These are phyloP conservation scores for Dascillus cervinus DNA, from an alignment of 2,888 invertebrate species.

Conservation along the genomic window DNA sequence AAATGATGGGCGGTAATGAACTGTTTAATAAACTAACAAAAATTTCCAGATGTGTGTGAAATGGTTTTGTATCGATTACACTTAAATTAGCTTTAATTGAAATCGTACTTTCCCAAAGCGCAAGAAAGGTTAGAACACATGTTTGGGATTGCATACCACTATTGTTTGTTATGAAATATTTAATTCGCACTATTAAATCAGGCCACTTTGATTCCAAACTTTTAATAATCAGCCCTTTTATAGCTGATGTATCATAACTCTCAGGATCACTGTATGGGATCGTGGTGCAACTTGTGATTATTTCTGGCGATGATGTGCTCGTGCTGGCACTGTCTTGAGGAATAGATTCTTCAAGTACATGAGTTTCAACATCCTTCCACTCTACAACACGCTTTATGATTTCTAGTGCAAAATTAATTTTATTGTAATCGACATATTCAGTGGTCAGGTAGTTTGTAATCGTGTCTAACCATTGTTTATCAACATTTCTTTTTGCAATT, in stretches of 20 bases:
- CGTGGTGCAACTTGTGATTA: conserved; percentile 44
- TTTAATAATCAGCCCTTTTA: conserved; percentile 80
- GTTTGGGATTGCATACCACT: conserved; percentile 58
- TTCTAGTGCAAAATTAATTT: conserved; percentile 77
- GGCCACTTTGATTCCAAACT: conserved; percentile 81
- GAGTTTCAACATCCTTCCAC: conserved; percentile 77
- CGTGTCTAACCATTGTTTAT: conserved; percentile 72
- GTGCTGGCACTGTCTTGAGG: conserved; percentile 31
- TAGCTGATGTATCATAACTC: conserved; percentile 75
- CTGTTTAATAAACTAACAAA: conserved; percentile 67
- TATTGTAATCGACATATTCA: conserved; percentile 53
- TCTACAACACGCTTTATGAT: conserved; percentile 81
- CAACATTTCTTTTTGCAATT: conserved; percentile 73
- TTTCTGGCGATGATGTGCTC: conserved; percentile 22
- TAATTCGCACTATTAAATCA: conserved; percentile 65
- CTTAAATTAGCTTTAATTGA: conserved; percentile 86
- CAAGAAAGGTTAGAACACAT: conserved; percentile 72
- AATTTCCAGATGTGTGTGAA: conserved; percentile 75
- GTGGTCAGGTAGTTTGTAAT: conserved; percentile 62
- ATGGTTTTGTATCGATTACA: conserved; percentile 81
- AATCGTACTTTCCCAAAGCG: conserved; percentile 84
- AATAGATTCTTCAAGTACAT: conserved; percentile 65
- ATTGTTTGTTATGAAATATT: conserved; percentile 50
- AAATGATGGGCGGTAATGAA: conserved; percentile 71
- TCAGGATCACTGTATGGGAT: conserved; percentile 68